phyloP scores from a whole-genome alignment of 2,797 vertebrate species.

The Fringilla coelebs region DNA sequence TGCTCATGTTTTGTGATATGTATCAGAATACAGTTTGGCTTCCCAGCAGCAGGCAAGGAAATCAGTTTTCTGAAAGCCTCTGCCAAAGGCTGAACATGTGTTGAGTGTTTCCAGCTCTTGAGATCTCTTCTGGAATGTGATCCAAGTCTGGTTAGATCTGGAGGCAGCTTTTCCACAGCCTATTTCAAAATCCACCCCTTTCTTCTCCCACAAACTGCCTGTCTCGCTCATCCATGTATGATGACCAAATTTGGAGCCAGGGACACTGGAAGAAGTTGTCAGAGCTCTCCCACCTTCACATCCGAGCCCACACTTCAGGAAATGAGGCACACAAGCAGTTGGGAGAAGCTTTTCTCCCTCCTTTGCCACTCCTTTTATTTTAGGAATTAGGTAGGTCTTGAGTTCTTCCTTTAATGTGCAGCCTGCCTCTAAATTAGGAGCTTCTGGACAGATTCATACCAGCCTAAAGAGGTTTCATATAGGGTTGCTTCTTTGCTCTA shows the following conservation, averaged over 20 bases:
- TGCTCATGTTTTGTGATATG: background rate
- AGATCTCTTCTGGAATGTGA: background rate
- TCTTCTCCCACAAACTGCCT: background rate
- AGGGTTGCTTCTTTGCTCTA: background rate
- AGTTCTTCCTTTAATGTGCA: background rate
- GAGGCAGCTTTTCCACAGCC: background rate
- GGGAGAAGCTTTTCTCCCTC: background rate
- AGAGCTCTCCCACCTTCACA: background rate
- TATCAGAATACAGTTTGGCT: background rate
- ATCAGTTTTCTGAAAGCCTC: background rate
- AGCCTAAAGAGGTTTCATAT: background rate
- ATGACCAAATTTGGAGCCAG: background rate
- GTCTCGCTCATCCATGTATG: background rate
- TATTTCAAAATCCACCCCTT: background rate
- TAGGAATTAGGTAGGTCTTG: background rate
- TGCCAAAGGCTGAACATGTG: background rate
- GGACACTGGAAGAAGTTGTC: background rate
- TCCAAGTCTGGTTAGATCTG: background rate
- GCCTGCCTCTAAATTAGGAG: background rate
- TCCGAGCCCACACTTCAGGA: background rate
- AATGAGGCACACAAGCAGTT: background rate
- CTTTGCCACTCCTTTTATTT: background rate
- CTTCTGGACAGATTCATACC: background rate
- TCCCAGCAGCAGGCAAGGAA: background rate
- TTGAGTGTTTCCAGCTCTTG: background rate